Percentiles rank a stretch among this genome's conserved stretches.
phyloP scores from a whole-genome alignment of 2,797 vertebrate genomes.

The Acestrorhynchus altus region DNA sequence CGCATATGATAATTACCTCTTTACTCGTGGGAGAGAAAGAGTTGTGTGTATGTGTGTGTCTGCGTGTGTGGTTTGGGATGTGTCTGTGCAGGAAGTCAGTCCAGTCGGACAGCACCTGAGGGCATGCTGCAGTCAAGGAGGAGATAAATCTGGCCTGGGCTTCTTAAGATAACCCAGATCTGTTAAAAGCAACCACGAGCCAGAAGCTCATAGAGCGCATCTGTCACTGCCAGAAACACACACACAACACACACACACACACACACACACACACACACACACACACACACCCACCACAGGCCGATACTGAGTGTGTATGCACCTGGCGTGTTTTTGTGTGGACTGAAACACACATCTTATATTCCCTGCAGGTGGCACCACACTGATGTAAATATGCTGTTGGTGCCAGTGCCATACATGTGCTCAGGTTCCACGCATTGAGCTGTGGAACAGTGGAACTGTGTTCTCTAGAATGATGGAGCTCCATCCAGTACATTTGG shows the following conservation, averaged over 20 bases:
- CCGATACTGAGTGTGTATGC: background rate
- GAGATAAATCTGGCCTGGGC: conserved; percentile 62
- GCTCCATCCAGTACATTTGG: no score
- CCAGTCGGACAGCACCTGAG: conserved; percentile 70
- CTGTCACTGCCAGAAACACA: conserved; percentile 43
- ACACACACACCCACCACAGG: conserved; percentile 11
- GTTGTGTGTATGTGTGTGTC: background rate
- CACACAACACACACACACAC: conserved; percentile 15
- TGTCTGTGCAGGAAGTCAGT: conserved; percentile 65
- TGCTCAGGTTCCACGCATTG: no score
- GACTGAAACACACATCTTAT: no score
- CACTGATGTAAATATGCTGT: no score
- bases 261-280: conserved; percentile 7
- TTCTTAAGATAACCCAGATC: conserved; percentile 65
- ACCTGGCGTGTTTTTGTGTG: background rate
- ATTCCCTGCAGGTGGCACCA: no score
- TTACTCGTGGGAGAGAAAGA: background rate
- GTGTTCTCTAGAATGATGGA: no score
- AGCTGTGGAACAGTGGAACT: no score
- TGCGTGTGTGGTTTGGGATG: conserved; percentile 35
- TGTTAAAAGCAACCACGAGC: conserved; percentile 63
- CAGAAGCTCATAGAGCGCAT: conserved; percentile 51
- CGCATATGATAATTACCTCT: conserved; percentile 71
- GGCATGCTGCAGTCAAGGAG: conserved; percentile 27
- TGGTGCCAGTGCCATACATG: no score